Evolutionary conservation across 1,140 invertebrate genomes (phyloP), one percentile per base, ranked within the genome.

Genomic region (Dinoponera quadriceps): DNA sequence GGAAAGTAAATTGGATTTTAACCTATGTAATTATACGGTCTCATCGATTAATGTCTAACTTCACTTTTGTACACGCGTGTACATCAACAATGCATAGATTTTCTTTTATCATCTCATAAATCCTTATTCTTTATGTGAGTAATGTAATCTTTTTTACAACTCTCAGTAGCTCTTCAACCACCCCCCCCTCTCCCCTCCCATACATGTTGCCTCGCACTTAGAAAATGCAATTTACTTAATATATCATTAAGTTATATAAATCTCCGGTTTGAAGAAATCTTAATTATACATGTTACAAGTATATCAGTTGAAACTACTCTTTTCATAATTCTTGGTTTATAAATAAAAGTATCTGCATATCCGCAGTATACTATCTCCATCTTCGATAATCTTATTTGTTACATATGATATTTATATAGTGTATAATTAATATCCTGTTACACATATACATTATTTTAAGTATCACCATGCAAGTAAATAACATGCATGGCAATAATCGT

Each of bases 191-290:
- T n/a, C n/a, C n/a, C n/a, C n/a, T n/a, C 48, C 3, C 33, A 62
- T 5, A n/a, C 18, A 16, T 11, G 18, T 20, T 54, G 54, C 20
- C 13, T 27, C 33, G 9, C 9, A 74, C 38, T 74, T 74, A 44
- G n/a, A 74, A 74, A 74, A 60, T 60, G 16, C 18, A 22, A 60
- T 4, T 57, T 22, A 27, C 44, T 59, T 60, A 27, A 60, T 18
- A 73, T 2, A 74, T 74, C 22, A 60, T 74, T 29, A 18, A 60
- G 33, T 62, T 74, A 60, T 74, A 60, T 11, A 59, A 73, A 59
- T 5, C 38, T 73, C 9, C 7, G 5, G 3, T 20, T 5, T 73
- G 25, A 57, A 5, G 18, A 2, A 7, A 22, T 60, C 27, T 74
- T 27, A 38, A 48, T 62, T 60, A 16, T 62, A 29, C n/a, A 29